Percentiles rank a stretch among this genome's conserved stretches.
phyloP scores from a whole-genome alignment of 1,140 invertebrate species.

The Magallana ariakensis region DNA sequence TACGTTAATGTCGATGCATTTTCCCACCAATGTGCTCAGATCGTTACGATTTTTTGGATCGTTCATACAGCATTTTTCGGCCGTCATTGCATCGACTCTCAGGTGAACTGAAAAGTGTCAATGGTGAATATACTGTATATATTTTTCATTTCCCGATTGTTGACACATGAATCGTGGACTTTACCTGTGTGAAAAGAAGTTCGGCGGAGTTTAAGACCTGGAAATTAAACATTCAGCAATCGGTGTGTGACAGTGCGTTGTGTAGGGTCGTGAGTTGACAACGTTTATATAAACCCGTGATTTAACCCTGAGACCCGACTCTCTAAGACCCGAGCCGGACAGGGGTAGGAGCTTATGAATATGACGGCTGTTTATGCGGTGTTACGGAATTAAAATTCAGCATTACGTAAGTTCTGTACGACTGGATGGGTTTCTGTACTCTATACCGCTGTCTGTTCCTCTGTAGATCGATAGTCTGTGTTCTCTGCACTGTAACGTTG shows the following conservation, averaged over 20 bases:
- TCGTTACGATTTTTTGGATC: too few species aligned
- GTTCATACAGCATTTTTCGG: too few species aligned
- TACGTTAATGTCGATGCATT: neutral
- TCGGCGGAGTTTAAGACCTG: neutral
- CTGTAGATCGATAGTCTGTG: neutral
- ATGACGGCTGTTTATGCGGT: neutral
- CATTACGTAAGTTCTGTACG: conserved; percentile 20
- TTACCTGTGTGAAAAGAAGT: conserved; percentile 26
- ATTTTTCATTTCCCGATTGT: neutral
- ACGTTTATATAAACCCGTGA: neutral
- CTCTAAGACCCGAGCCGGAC: neutral
- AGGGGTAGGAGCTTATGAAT: neutral
- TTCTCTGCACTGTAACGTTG: neutral
- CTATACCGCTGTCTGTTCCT: neutral
- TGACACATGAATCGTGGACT: neutral
- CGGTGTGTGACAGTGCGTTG: neutral
- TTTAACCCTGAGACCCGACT: neutral
- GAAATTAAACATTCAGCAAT: conserved; percentile 20
- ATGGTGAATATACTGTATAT: neutral
- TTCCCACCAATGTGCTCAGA: neutral
- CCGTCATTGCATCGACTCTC: neutral
- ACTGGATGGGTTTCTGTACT: neutral
- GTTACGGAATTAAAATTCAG: conserved; percentile 16
- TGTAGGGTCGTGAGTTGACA: neutral
- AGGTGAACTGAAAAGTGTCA: neutral